These are phyloP conservation scores for Dicyrtoma fusca DNA, from an alignment of 2,888 invertebrate genomes.

Conservation along the genomic window DNA sequence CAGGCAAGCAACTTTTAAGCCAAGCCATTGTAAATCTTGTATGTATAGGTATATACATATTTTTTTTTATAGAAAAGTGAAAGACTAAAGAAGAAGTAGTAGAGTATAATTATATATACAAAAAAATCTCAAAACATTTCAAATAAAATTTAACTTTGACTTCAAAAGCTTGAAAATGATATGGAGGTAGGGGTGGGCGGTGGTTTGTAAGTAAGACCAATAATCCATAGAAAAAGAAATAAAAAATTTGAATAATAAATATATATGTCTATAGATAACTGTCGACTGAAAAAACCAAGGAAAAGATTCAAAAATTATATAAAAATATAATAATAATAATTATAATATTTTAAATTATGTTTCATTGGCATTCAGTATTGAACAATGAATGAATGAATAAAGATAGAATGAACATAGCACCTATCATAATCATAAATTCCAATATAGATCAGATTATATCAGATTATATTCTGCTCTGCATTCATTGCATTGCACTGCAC, in stretches of 20 bases:
- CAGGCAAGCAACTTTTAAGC: background rate
- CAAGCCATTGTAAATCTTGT: background rate
- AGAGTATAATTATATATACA: background rate
- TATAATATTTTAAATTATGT: background rate
- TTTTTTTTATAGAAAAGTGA: conserved; percentile 8
- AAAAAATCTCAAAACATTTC: background rate
- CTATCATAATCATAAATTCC: too few relatives aligned
- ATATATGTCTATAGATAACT: background rate
- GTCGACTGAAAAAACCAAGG: conserved; percentile 11
- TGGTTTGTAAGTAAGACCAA: conserved; percentile 37
- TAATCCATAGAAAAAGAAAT: conserved; percentile 11
- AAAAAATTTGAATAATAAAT: background rate
- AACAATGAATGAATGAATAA: background rate
- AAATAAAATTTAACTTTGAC: background rate
- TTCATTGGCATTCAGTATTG: background rate
- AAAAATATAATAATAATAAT: background rate
- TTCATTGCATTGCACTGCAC: too few relatives aligned
- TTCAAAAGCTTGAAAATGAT: conserved; percentile 6
- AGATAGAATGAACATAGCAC: too few relatives aligned
- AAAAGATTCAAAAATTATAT: background rate
- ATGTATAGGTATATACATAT: too few relatives aligned
- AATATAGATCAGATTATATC: too few relatives aligned
- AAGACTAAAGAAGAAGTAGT: background rate
- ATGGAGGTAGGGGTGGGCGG: conserved; percentile 32
- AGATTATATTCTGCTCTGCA: too few relatives aligned